Base-by-base conservation (phyloP, 2,888 invertebrate genomes). In the Tetrapedia diversipes region DNA sequence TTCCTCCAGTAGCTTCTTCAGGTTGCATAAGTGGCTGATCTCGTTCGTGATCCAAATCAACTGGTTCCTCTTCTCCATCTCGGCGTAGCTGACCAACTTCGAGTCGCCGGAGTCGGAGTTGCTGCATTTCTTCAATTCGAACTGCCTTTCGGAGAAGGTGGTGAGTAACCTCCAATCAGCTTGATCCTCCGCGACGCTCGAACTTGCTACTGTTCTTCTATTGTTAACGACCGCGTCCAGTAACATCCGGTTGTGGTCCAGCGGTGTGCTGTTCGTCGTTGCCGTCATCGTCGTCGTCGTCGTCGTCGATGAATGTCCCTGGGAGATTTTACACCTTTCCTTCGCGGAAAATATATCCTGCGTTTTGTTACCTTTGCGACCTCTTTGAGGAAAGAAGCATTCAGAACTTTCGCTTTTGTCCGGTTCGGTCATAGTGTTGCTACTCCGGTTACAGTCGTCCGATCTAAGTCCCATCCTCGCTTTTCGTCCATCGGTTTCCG, bases 1-100 rank as follows among this genome's bases (percentile, higher is more conserved):
- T 47, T 91, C 89, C 59, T 92, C 91, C 27, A 92, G 67, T 19
- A 92, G 81, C 81, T 90, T 88, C 87, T 93, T 94, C 19, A 94
- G 87, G 84, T 93, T 93, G 29, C 91, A 92, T 29, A 94, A 88
- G 85, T 94, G 93, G 47, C 92, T 90, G 19, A 94, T 94, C 87
- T 94, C 94, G 78, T 93, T 93, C 49, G 93, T 93, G 43, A 94
- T 94, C 94, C 94, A 94, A 27, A 92, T 89, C 19, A 94, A 85
- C 80, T 94, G 94, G 83, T 93, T 93, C 76, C 92, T 91, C 67
- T 93, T 92, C 84, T 94, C 94, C 87, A 92, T 92, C 81, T 92
- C 92, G 0, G 92, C 93, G 79, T 92, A 93, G 75, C 89, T 89
- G 4, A 92, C 88, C n/a, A 91, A 75, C 49, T 89, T 90, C 1